These are phyloP conservation scores for Oscheius sp. DNA, from an alignment of 2,888 invertebrate genomes.

Conservation along the genomic window DNA sequence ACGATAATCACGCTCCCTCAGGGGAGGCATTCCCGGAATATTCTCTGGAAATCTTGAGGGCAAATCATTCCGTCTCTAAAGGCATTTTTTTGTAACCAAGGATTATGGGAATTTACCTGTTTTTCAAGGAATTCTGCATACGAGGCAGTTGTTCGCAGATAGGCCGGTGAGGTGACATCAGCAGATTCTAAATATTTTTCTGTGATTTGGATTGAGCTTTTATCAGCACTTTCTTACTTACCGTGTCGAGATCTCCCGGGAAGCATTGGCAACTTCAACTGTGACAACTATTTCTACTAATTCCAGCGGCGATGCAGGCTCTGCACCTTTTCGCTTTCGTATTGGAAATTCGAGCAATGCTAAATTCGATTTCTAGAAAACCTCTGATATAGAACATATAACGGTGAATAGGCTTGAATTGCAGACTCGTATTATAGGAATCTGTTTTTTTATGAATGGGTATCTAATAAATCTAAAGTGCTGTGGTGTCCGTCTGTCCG, in stretches of 20 bases:
- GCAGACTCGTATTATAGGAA: no score
- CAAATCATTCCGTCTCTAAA: not conserved
- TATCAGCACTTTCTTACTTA: not conserved
- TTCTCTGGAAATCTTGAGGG: not conserved
- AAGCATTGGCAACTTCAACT: not conserved
- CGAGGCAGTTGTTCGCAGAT: slow-evolving; percentile 6
- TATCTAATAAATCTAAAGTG: no score
- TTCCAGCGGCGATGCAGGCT: not conserved
- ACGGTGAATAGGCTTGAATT: no score
- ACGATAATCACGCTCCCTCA: not conserved
- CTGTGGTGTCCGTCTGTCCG: no score
- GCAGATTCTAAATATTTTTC: not conserved
- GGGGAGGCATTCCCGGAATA: not conserved
- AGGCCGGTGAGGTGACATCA: slow-evolving; percentile 5
- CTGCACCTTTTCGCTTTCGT: not conserved
- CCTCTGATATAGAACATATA: not conserved
- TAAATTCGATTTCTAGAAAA: not conserved
- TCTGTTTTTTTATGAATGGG: no score
- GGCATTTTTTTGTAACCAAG: no score
- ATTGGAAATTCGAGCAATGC: not conserved
- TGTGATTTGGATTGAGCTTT: no score
- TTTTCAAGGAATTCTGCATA: slow-evolving; percentile 20
- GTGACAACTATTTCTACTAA: not conserved
- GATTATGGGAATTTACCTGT: no score
- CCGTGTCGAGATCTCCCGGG: not conserved